These are phyloP conservation scores for Denticeps clupeoides DNA, from an alignment of 2,797 vertebrate genomes.

Conservation along the genomic window DNA sequence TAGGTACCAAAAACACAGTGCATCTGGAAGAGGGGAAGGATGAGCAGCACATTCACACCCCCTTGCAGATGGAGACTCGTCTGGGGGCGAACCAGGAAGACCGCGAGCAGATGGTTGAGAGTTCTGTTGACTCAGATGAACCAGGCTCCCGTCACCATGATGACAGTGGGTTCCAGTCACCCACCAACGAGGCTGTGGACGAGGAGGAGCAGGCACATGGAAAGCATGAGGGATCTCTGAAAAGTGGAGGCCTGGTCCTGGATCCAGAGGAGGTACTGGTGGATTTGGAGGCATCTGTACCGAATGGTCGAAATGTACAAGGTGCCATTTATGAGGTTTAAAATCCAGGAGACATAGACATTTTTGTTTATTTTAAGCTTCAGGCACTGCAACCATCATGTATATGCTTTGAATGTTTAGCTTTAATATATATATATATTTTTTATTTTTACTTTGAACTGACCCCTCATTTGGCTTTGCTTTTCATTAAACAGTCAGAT, in stretches of 20 bases:
- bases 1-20: slow-evolving; percentile 36
- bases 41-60: too few species aligned
- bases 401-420: too few species aligned
- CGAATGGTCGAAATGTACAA: neutral
- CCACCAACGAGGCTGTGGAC: slow-evolving; percentile 26
- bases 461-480: too few species aligned
- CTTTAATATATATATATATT: too few species aligned
- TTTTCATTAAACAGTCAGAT: too few species aligned
- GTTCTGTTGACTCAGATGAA: slow-evolving; percentile 26
- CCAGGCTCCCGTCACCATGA: slow-evolving; percentile 18
- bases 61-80: too few species aligned
- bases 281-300: slow-evolving; percentile 19
- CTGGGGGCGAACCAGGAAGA: slow-evolving; percentile 29
- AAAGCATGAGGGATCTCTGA: slow-evolving; percentile 8
- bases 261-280: slow-evolving; percentile 38
- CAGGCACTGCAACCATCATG: too few species aligned
- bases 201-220: slow-evolving; percentile 21
- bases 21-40: slow-evolving; percentile 36
- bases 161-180: slow-evolving; percentile 46
- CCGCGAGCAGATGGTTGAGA: slow-evolving; percentile 9
- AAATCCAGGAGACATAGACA: slow-evolving; percentile 2
- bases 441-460: too few species aligned
- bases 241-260: slow-evolving; percentile 19
- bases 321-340: slow-evolving; percentile 12
- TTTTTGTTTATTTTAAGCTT: slow-evolving; percentile 18